Evolutionary conservation across 1,140 invertebrate genomes (phyloP).

Genomic region (Cotesia glomerata): DNA sequence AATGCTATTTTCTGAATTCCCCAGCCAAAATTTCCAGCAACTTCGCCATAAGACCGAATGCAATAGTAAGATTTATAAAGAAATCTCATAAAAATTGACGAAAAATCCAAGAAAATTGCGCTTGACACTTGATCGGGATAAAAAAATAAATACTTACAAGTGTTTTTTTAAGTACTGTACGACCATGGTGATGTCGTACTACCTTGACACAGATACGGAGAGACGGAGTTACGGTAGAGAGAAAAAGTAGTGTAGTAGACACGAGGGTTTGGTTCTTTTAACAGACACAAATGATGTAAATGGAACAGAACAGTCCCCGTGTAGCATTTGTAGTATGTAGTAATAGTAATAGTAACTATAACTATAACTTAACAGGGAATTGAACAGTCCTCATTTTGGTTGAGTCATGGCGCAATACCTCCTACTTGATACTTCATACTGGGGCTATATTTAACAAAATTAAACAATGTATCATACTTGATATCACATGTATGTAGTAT

Average conservation of each 20-base stretch:
- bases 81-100: too few species aligned
- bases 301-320: too few species aligned
- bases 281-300: not conserved
- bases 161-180: slow-evolving; percentile 16
- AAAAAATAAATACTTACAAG: not conserved
- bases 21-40: too few species aligned
- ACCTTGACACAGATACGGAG: slow-evolving; percentile 56
- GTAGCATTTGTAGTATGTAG: not conserved
- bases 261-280: not conserved
- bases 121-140: not conserved
- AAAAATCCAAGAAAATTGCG: not conserved
- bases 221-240: not conserved
- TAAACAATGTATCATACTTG: not conserved
- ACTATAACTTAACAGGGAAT: not conserved
- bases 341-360: not conserved
- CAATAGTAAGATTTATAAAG: too few species aligned
- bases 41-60: too few species aligned
- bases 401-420: not conserved
- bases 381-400: slow-evolving; percentile 12
- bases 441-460: not conserved
- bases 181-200: slow-evolving; percentile 40
- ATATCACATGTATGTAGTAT: too few species aligned
- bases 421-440: not conserved
- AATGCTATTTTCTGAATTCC: too few species aligned
- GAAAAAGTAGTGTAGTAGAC: slow-evolving; percentile 6